These are phyloP conservation scores for Bibio marci DNA, from an alignment of 2,888 invertebrate genomes.

Conservation along the genomic window DNA sequence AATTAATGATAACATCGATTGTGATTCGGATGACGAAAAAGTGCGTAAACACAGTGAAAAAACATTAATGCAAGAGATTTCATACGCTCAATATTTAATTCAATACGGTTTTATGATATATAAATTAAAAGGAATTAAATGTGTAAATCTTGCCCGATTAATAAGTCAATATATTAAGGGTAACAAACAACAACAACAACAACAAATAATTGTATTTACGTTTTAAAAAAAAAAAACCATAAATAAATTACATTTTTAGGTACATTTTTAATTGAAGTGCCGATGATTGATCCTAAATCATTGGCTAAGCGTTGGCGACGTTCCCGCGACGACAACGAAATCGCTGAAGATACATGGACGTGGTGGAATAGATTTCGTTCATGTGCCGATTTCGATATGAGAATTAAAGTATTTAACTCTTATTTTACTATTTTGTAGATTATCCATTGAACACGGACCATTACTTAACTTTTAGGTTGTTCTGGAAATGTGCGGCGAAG, in stretches of 20 bases:
- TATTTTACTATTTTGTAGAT: conserved; percentile 6
- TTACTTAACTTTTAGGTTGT: conserved; percentile 49
- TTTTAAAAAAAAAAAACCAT: no score
- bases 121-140: conserved; percentile 30
- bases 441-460: conserved; percentile 30
- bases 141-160: no score
- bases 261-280: conserved; percentile 49
- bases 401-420: conserved; percentile 13
- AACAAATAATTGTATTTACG: no score
- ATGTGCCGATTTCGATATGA: conserved; percentile 33
- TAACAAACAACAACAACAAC: no score
- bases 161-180: no score
- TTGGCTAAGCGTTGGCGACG: conserved; percentile 22
- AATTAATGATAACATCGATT: conserved; percentile 50
- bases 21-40: conserved; percentile 44
- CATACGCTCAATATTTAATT: conserved; percentile 56
- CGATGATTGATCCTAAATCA: conserved; percentile 40
- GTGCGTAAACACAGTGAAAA: conserved; percentile 44
- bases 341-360: conserved; percentile 51
- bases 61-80: conserved; percentile 49
- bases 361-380: conserved; percentile 67
- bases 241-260: no score
- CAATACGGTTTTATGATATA: conserved; percentile 45
- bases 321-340: conserved; percentile 26
- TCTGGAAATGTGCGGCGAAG: conserved; percentile 63